Conservation (phyloP, 2,113 vertebrate genomes). For the Eurystomus gularis region DNA sequence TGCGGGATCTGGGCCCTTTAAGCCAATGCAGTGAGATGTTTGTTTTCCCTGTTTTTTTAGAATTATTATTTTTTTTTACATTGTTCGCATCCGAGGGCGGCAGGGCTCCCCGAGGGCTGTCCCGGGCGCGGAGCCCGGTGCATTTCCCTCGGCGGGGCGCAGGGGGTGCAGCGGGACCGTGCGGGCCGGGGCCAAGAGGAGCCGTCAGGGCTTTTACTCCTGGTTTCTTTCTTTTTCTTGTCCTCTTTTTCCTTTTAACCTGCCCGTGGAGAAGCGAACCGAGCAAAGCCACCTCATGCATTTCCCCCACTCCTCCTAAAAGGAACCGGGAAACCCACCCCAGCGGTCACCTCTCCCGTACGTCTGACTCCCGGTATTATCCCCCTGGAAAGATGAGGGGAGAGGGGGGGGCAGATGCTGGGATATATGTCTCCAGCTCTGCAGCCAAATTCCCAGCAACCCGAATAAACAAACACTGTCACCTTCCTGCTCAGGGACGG, state of each 20-base stretch:
- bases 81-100: background rate
- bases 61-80: no score
- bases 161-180: constrained; percentile 63
- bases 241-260: background rate
- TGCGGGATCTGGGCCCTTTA: background rate
- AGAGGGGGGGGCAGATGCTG: background rate
- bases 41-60: background rate
- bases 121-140: background rate
- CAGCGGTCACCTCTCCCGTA: background rate
- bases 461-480: background rate
- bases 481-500: background rate
- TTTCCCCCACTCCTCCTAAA: background rate
- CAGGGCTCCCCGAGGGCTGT: background rate
- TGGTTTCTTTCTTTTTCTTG: background rate
- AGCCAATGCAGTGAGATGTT: background rate
- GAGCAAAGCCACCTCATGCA: background rate
- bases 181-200: background rate
- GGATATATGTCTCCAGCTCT: background rate
- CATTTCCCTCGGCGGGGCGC: constrained; percentile 13
- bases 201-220: background rate
- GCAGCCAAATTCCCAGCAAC: background rate
- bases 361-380: background rate
- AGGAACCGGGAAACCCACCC: background rate
- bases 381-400: background rate
- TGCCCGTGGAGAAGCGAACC: background rate